These are phyloP conservation scores for Pollenia griseotomentosa DNA, from an alignment of 2,888 invertebrate species.

Conservation along the genomic window DNA sequence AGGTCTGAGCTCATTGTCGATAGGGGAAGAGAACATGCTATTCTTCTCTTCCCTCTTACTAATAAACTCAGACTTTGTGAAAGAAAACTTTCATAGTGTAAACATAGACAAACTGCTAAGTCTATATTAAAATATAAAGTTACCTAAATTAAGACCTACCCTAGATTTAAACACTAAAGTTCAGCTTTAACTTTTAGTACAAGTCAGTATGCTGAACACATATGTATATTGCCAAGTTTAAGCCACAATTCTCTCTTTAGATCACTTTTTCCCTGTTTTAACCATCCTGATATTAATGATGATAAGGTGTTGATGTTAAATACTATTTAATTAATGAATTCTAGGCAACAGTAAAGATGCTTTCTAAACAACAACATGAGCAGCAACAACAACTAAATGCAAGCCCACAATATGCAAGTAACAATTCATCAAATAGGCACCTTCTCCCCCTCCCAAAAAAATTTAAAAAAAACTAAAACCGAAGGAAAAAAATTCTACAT, in stretches of 20 bases:
- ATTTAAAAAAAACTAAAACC: constrained; percentile 3
- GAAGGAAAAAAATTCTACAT: constrained; percentile 17
- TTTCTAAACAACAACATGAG: constrained; percentile 41
- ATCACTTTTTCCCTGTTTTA: not conserved
- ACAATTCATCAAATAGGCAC: constrained; percentile 75
- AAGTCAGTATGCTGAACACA: no score
- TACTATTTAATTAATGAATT: constrained; percentile 83
- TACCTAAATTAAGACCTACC: no score
- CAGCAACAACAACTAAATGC: constrained; percentile 41
- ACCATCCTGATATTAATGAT: constrained; percentile 79
- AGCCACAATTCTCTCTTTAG: not conserved
- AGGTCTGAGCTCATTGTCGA: no score
- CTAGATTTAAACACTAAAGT: no score
- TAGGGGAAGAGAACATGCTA: no score
- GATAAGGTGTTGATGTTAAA: constrained; percentile 83
- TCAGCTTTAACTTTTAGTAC: no score
- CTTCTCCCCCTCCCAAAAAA: constrained; percentile 51
- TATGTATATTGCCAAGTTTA: not conserved
- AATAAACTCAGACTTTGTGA: no score
- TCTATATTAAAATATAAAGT: no score
- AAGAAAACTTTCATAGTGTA: no score
- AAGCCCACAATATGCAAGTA: constrained; percentile 73
- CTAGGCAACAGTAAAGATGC: constrained; percentile 73
- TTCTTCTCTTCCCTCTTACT: no score
- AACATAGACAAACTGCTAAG: no score